These are phyloP conservation scores for Sarcophaga caerulescens DNA, from an alignment of 2,888 invertebrate species.

Conservation along the genomic window DNA sequence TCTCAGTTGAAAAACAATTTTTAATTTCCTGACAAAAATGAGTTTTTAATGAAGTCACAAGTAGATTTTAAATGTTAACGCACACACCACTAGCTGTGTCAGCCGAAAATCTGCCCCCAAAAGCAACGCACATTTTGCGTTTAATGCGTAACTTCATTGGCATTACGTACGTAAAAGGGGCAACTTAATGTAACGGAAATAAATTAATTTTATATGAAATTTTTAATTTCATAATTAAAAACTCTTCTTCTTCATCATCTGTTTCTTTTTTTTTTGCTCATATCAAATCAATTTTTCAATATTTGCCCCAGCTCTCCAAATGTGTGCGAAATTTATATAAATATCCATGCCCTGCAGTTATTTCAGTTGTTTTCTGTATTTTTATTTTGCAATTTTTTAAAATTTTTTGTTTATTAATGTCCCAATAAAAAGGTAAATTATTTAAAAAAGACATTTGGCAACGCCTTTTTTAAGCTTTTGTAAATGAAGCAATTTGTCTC, in stretches of 20 bases:
- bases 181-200: constrained; percentile 60
- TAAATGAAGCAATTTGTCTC: constrained; percentile 52
- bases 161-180: constrained; percentile 7
- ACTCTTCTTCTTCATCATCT: constrained; percentile 21
- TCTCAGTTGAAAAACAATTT: constrained; percentile 68
- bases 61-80: constrained; percentile 33
- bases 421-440: not conserved
- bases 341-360: constrained; percentile 24
- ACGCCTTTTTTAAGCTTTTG: constrained; percentile 55
- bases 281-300: not conserved
- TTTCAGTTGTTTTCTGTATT: not conserved
- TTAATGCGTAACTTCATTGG: constrained; percentile 41
- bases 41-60: constrained; percentile 77
- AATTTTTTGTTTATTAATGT: no score
- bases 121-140: constrained; percentile 34
- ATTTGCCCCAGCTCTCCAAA: no score
- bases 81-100: not conserved
- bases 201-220: constrained; percentile 63
- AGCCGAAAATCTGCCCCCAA: not conserved
- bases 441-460: constrained; percentile 5
- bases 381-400: no score
- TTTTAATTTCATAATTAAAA: constrained; percentile 50
- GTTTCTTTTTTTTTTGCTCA: not conserved
- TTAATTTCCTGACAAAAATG: constrained; percentile 78
- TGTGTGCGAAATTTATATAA: not conserved